phyloP scores from a whole-genome alignment of 2,113 vertebrate genomes.

The Thalassarche chlororhynchos region DNA sequence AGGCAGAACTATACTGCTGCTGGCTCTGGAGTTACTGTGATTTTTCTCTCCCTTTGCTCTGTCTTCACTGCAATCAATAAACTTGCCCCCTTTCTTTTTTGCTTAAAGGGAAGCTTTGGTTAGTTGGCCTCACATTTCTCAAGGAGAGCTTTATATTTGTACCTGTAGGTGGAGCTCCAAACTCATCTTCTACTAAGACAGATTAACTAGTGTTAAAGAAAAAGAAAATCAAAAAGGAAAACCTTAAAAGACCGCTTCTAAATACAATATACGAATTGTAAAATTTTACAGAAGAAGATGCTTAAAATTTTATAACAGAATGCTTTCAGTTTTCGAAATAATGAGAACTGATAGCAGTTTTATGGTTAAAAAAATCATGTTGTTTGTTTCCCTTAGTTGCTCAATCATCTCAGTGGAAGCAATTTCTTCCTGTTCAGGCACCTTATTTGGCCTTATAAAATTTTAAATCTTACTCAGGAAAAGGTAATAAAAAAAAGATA shows the following conservation, averaged over 20 bases:
- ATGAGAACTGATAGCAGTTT: conserved; percentile 28
- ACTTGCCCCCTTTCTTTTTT: not conserved
- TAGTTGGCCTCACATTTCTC: not conserved
- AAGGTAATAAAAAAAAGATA: not conserved
- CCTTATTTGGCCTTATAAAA: not conserved
- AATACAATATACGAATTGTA: conserved; percentile 19
- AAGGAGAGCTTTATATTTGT: not conserved
- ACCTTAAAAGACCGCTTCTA: not conserved
- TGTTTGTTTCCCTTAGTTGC: conserved; percentile 33
- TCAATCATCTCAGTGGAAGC: not conserved
- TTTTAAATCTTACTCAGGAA: not conserved
- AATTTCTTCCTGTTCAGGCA: not conserved
- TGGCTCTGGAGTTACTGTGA: not conserved
- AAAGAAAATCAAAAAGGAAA: not conserved
- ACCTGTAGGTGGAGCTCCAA: conserved; percentile 62
- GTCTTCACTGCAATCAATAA: not conserved
- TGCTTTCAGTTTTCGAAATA: conserved; percentile 27
- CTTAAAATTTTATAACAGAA: conserved; percentile 44
- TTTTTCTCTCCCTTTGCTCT: not conserved
- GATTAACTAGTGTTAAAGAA: not conserved
- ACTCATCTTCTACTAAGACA: not conserved
- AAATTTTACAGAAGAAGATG: conserved; percentile 6
- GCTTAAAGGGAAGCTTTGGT: not conserved
- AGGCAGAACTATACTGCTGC: not conserved
- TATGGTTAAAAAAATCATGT: conserved; percentile 8